phyloP scores from a whole-genome alignment of 2,888 invertebrate genomes.

The Odontocerum albicorne region DNA sequence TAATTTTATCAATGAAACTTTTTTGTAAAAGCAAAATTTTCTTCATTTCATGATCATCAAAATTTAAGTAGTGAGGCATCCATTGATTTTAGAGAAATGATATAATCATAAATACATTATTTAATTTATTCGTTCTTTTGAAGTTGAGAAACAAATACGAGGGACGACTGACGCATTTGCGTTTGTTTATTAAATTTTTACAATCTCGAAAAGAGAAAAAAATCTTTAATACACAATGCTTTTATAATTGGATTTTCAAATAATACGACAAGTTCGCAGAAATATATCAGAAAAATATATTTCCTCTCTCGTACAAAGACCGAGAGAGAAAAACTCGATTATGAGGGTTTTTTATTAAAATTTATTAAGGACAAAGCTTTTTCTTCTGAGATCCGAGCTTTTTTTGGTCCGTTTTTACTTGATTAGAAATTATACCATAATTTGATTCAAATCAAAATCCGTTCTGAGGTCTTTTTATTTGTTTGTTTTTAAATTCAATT shows the following conservation, averaged over 20 bases:
- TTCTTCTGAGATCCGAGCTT: not conserved
- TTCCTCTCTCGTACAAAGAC: not conserved
- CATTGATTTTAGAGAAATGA: too few relatives aligned
- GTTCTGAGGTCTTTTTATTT: too few relatives aligned
- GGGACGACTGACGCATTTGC: not conserved
- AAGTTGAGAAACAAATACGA: constrained; percentile 2
- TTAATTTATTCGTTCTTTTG: constrained; percentile 13
- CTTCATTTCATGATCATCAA: too few relatives aligned
- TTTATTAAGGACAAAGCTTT: constrained; percentile 11
- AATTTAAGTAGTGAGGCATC: too few relatives aligned
- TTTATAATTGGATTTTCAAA: constrained; percentile 21
- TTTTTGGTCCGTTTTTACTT: too few relatives aligned
- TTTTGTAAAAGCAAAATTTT: too few relatives aligned
- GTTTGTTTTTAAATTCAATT: too few relatives aligned
- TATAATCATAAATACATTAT: too few relatives aligned
- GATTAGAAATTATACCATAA: too few relatives aligned
- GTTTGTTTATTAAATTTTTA: constrained; percentile 18
- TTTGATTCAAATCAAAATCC: too few relatives aligned
- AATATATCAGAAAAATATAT: constrained; percentile 13
- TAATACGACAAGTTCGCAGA: constrained; percentile 8
- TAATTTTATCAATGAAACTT: too few relatives aligned
- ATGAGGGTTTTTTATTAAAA: constrained; percentile 6
- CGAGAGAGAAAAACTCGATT: constrained; percentile 10
- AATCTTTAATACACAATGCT: constrained; percentile 10
- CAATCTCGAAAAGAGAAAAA: not conserved